These are phyloP conservation scores for Erynnis tages DNA, from an alignment of 2,888 invertebrate genomes.

Conservation along the genomic window DNA sequence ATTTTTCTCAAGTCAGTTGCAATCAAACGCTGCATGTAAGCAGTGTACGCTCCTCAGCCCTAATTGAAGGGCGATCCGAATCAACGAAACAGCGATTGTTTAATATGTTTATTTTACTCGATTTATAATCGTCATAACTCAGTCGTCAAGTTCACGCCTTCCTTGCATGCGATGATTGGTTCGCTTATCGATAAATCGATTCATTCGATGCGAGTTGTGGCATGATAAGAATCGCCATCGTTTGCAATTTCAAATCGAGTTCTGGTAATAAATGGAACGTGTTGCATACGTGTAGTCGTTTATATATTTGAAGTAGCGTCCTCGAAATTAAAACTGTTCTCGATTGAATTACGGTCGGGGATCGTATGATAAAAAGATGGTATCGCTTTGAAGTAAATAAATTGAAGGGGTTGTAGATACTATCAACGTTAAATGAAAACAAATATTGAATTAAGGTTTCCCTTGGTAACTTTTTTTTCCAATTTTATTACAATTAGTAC, in stretches of 20 bases:
- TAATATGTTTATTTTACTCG: conserved; percentile 65
- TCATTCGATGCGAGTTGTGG: conserved; percentile 33
- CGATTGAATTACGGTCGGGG: conserved; percentile 3
- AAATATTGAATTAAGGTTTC: neutral
- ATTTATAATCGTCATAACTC: conserved; percentile 69
- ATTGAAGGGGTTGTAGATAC: neutral
- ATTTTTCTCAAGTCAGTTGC: neutral
- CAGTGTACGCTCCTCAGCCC: conserved; percentile 1
- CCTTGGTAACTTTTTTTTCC: no score
- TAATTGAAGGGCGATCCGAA: conserved; percentile 23
- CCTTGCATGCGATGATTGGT: conserved; percentile 45
- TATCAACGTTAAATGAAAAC: neutral
- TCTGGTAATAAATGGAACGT: conserved; percentile 16
- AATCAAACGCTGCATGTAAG: conserved; percentile 19
- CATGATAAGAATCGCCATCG: conserved; percentile 34
- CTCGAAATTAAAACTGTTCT: conserved; percentile 10
- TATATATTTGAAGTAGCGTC: conserved; percentile 5
- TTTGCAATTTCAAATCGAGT: conserved; percentile 22
- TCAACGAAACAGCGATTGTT: conserved; percentile 42
- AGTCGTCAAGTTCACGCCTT: conserved; percentile 59
- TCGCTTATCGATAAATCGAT: conserved; percentile 41
- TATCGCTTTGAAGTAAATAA: conserved; percentile 6
- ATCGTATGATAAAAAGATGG: neutral
- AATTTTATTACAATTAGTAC: no score
- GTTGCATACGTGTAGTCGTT: neutral